Evolutionary conservation across 2,888 invertebrate species (phyloP).

Genomic region (Sphaerophoria rueppellii): DNA sequence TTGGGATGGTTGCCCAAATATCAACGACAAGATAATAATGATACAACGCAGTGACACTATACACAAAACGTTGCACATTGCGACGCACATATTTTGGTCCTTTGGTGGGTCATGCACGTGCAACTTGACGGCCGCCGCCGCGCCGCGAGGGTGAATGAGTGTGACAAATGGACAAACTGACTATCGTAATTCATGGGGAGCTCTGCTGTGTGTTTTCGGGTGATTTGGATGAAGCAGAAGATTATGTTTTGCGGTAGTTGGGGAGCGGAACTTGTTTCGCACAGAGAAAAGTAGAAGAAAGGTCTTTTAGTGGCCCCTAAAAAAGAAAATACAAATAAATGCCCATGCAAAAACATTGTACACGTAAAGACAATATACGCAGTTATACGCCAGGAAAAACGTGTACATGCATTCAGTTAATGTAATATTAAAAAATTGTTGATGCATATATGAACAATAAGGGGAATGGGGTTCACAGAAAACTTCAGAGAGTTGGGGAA

Average conservation of each 20-base stretch:
- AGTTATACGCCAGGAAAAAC: constrained; percentile 50
- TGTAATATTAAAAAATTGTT: constrained; percentile 59
- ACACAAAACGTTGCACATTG: constrained; percentile 27
- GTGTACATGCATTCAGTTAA: constrained; percentile 68
- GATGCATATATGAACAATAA: constrained; percentile 21
- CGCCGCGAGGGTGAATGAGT: neutral
- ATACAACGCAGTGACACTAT: constrained; percentile 40
- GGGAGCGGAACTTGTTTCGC: neutral
- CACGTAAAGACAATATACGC: constrained; percentile 47
- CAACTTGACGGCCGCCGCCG: neutral
- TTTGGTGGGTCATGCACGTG: constrained; percentile 6
- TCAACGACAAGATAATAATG: constrained; percentile 65
- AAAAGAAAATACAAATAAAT: neutral
- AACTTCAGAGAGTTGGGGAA: neutral
- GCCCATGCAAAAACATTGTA: constrained; percentile 2
- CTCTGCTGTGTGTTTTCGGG: neutral
- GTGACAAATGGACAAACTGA: constrained; percentile 32
- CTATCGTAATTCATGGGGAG: constrained; percentile 21
- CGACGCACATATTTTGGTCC: constrained; percentile 2
- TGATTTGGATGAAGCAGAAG: neutral
- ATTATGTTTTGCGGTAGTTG: constrained; percentile 2
- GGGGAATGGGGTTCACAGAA: neutral
- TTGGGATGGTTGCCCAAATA: constrained; percentile 59
- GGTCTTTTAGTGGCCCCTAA: neutral
- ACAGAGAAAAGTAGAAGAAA: constrained; percentile 17